Evolutionary conservation across 1,140 invertebrate genomes (phyloP), one percentile per base, ranked within the genome.

Genomic region (Glossosoma conforme): DNA sequence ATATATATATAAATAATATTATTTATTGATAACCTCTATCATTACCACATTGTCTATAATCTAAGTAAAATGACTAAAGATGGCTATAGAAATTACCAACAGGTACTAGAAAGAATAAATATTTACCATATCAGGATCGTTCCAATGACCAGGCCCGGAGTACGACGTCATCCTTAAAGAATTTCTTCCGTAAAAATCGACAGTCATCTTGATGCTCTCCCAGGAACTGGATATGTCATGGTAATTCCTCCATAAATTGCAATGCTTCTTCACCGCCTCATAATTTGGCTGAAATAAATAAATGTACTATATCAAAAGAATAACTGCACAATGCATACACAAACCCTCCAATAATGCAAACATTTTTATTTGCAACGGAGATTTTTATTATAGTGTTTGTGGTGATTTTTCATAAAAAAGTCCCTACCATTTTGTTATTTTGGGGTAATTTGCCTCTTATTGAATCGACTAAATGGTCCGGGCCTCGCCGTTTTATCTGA

Each of bases 241-340:
- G 70, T 81, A 94, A 56, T 93, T 93, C 45, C 91, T 74, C 90
- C 91, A 95, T 56, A 93, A 68, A 70, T 95, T 94, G 62, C 91
- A 95, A 20, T 67, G 54, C 3, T 52, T 25, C 0, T 59, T 44
- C 21, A 72, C 46, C 6, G 21, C 36, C 2, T 33, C 17, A 38
- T 62, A 93, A 68, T 93, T 80, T 1, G 85, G 79, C 83, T 90
- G 63, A 44, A 75, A 69, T 60, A 42, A 17, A 36, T 9, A n/a
- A 44, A 25, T 6, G 6, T n/a, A 25, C n/a, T n/a, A n/a, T n/a
- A n/a, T n/a, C n/a, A n/a, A n/a, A n/a, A n/a, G n/a, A n/a, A n/a
- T n/a, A n/a, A n/a, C n/a, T n/a, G n/a, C n/a, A n/a, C n/a, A n/a
- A n/a, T n/a, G n/a, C n/a, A n/a, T n/a, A n/a, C n/a, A n/a, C n/a